Conservation (phyloP, 2,797 vertebrate species). For the Gorsachius magnificus region DNA sequence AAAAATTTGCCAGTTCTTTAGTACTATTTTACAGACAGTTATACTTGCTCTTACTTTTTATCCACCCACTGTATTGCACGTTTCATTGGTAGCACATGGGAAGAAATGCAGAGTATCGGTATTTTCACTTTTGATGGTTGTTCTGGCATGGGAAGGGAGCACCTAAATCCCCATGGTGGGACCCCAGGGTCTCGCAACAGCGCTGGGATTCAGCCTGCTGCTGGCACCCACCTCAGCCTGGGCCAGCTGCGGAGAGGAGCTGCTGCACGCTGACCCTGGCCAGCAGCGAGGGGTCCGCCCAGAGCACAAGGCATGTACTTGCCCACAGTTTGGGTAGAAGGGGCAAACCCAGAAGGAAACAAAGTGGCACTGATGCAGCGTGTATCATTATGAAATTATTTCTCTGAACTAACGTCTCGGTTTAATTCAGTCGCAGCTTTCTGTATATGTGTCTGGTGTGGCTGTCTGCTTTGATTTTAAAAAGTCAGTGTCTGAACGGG, state of each 20-base stretch:
- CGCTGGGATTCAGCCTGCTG: neutral
- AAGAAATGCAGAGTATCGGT: neutral
- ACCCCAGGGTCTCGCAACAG: accelerated
- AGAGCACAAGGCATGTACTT: neutral
- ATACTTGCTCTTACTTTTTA: neutral
- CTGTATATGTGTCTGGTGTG: neutral
- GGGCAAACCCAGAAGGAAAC: neutral
- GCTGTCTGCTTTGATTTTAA: constrained; percentile 27
- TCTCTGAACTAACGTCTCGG: neutral
- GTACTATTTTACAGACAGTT: neutral
- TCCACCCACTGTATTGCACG: no score
- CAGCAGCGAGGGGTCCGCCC: neutral
- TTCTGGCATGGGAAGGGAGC: neutral
- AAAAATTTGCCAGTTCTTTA: neutral
- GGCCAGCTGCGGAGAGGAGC: neutral
- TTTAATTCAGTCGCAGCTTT: neutral
- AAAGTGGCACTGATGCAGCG: neutral
- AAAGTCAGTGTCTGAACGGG: neutral
- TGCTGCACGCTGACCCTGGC: neutral
- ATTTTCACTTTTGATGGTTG: neutral
- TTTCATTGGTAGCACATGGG: neutral
- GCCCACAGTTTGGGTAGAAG: accelerated
- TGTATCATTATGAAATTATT: neutral
- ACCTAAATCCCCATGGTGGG: accelerated
- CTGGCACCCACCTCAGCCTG: neutral